These are phyloP conservation scores for Sepioteuthis lessoniana DNA, from an alignment of 2,888 invertebrate genomes.

Conservation along the genomic window DNA sequence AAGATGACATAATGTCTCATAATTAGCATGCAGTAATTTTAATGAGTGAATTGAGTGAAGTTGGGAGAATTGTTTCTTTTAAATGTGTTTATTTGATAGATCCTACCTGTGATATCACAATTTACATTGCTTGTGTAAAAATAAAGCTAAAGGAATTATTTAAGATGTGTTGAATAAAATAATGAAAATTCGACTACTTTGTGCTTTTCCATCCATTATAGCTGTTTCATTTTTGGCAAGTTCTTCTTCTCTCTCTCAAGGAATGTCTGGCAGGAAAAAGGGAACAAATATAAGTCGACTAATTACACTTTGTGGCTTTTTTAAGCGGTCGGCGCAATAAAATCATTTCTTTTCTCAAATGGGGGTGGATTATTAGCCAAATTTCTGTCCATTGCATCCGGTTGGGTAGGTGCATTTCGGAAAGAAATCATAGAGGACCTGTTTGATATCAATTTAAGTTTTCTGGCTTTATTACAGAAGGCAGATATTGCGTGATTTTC, in stretches of 20 bases:
- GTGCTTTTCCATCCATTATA: neutral
- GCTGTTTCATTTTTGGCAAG: neutral
- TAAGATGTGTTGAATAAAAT: neutral
- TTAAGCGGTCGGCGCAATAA: neutral
- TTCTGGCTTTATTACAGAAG: neutral
- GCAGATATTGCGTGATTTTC: neutral
- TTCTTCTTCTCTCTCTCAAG: neutral
- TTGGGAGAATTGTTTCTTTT: too few relatives aligned
- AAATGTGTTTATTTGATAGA: too few relatives aligned
- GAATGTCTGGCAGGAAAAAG: neutral
- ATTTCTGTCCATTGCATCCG: neutral
- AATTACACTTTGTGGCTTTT: neutral
- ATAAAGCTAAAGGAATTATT: neutral
- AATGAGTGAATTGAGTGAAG: too few relatives aligned
- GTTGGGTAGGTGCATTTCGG: neutral
- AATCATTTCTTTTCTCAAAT: neutral
- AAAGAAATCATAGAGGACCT: neutral
- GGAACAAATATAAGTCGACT: neutral
- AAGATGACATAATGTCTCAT: too few relatives aligned
- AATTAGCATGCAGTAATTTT: too few relatives aligned
- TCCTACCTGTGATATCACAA: too few relatives aligned
- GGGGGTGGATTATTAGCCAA: neutral
- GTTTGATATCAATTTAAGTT: neutral
- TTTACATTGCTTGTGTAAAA: too few relatives aligned
- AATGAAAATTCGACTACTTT: neutral